These are phyloP conservation scores for Tringa solitaria DNA, from an alignment of 2,113 vertebrate species.

Conservation along the genomic window DNA sequence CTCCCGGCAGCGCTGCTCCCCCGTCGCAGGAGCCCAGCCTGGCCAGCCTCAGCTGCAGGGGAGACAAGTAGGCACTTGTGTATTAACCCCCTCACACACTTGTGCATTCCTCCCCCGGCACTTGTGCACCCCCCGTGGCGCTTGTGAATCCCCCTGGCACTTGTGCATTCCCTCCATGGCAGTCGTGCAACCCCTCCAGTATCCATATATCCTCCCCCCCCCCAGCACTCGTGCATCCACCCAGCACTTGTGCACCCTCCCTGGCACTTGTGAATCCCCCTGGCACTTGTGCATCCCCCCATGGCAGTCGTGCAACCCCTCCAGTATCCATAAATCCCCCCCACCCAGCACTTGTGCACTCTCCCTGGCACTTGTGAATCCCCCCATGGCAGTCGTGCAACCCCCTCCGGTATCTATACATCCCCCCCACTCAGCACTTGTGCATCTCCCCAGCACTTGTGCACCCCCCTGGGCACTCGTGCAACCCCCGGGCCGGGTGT, in stretches of 20 bases:
- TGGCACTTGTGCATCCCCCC: neutral
- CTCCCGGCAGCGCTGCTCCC: neutral
- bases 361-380: too few species aligned
- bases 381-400: neutral
- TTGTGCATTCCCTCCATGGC: too few species aligned
- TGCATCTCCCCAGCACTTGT: neutral
- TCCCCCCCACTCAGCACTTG: too few species aligned
- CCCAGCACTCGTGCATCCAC: neutral
- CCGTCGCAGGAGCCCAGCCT: neutral
- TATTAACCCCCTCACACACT: too few species aligned
- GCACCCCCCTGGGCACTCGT: neutral
- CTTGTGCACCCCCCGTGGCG: neutral
- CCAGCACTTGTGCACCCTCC: neutral
- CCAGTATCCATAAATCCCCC: too few species aligned
- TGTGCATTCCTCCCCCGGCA: neutral
- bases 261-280: neutral
- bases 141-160: too few species aligned
- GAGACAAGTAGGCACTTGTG: rapidly evolving
- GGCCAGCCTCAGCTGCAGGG: neutral
- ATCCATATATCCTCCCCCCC: too few species aligned
- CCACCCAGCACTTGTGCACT: too few species aligned
- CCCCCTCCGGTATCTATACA: neutral
- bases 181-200: too few species aligned
- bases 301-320: too few species aligned
- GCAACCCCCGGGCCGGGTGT: too few species aligned